Conservation (phyloP, 2,113 vertebrate species). For the Hippocampus barbouri region DNA sequence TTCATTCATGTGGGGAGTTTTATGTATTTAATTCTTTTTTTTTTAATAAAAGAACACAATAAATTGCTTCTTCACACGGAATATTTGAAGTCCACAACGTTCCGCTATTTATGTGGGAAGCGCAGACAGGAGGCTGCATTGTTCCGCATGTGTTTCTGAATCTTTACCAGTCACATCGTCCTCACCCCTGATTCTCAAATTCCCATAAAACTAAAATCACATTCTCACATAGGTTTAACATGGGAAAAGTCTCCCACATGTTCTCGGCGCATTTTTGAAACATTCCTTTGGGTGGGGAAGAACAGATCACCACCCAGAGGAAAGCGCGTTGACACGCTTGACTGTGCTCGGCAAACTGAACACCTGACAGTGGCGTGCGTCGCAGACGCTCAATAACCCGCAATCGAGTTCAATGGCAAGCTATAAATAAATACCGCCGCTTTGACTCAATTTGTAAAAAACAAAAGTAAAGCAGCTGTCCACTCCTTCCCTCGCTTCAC, state of each 20-base stretch:
- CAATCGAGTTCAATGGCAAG: not conserved
- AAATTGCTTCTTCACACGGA: slow-evolving; percentile 18
- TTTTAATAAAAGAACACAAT: slow-evolving; percentile 9
- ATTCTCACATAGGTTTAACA: not conserved
- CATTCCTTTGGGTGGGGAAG: not conserved
- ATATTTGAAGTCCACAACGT: slow-evolving; percentile 17
- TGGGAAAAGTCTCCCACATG: not conserved
- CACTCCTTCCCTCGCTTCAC: slow-evolving; percentile 23
- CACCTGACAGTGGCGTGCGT: no score
- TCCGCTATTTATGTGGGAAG: not conserved
- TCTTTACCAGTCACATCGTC: not conserved
- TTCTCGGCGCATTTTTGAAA: not conserved
- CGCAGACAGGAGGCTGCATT: not conserved
- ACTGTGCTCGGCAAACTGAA: no score
- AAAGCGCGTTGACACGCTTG: no score
- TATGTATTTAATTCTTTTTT: not conserved
- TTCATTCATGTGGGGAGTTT: slow-evolving; percentile 40
- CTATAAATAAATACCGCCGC: not conserved
- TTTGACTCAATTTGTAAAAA: not conserved
- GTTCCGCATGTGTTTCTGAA: not conserved
- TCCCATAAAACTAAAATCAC: not conserved
- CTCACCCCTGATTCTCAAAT: not conserved
- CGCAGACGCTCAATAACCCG: no score
- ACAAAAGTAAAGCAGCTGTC: slow-evolving; percentile 3
- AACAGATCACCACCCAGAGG: no score